A percentile compares a stretch with the other conserved stretches of the same genome.
Conservation (phyloP, 2,888 invertebrate genomes). For the Lysandra bellargus region DNA sequence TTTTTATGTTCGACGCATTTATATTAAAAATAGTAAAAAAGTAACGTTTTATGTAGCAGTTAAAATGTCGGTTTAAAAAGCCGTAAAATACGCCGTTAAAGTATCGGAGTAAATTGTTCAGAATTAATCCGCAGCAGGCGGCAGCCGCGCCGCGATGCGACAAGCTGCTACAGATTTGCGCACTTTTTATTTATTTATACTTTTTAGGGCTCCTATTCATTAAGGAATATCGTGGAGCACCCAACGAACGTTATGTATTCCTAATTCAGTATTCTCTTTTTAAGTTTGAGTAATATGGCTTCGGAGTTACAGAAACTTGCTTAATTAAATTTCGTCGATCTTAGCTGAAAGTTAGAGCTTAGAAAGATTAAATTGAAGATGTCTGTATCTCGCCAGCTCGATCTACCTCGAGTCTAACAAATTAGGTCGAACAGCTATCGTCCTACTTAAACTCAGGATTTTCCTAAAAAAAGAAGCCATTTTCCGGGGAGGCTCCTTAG, state of each 20-base stretch:
- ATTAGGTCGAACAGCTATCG: not conserved
- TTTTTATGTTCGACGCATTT: not conserved
- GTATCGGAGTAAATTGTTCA: slow-evolving; percentile 8
- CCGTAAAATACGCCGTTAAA: not conserved
- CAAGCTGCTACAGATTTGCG: slow-evolving; percentile 1
- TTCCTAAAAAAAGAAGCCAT: not conserved
- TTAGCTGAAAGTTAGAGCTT: too few relatives aligned
- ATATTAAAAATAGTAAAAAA: not conserved
- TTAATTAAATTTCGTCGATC: too few relatives aligned
- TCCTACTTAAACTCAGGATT: not conserved
- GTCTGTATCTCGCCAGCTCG: not conserved
- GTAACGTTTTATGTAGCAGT: not conserved
- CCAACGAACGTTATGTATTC: not conserved
- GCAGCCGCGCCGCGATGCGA: not conserved
- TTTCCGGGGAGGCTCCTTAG: not conserved
- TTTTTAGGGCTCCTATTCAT: not conserved
- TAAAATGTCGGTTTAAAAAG: slow-evolving; percentile 14
- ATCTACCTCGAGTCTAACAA: not conserved
- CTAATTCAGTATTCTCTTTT: too few relatives aligned
- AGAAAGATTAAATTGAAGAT: not conserved
- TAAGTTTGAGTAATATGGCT: too few relatives aligned
- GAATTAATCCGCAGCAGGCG: not conserved
- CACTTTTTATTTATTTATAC: not conserved
- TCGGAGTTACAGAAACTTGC: too few relatives aligned
- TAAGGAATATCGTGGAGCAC: not conserved